Base-by-base conservation (phyloP, 1,140 invertebrate species). In the Trigoniulus corallinus region DNA sequence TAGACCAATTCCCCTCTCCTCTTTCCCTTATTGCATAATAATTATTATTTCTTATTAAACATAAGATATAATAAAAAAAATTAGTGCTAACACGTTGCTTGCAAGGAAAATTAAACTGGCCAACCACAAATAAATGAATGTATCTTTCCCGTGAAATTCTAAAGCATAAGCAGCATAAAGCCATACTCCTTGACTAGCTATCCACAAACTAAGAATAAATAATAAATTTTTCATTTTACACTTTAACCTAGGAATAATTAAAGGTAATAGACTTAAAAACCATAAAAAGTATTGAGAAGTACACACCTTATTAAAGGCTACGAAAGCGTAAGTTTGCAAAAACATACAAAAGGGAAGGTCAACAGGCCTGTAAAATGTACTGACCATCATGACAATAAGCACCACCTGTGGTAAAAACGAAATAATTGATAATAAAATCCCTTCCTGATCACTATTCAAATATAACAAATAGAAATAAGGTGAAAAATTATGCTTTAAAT, bases 261-360 rank as follows among this genome's bases (percentile, higher is more conserved):
- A 39, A 1, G 92, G 91, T 18, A 97, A 65, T 7, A 96, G 62
- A 18, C 84, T 83, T 29, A 97, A 64, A 63, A 93, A 96, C 94
- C 95, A 98, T 34, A 98, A 73, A 60, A 98, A 98, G 66, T 98
- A 98, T 68, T 98, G 93, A 18, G 89, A 93, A 12, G 95, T 98
- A 54, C 92, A 77, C 0, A 99, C 94, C 63, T 91, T 88, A 69
- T 98, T 98, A 58, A 88, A 94, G 3, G 81, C 80, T 0, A 99
- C 95, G 61, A 98, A 81, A 2, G 85, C 74, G 56, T 88, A 83
- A 0, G 91, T 84, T 60, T 88, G 77, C 1, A 79, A 65, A 54
- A 98, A 88, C 52, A 94, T 73, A 25, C 81, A 80, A 66, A 98
- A 91, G 1, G 81, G 73, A 41, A 96, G 67, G 51, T 71, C 75